phyloP scores from a whole-genome alignment of 2,113 vertebrate species.

The Pseudorectes ferrugineus region DNA sequence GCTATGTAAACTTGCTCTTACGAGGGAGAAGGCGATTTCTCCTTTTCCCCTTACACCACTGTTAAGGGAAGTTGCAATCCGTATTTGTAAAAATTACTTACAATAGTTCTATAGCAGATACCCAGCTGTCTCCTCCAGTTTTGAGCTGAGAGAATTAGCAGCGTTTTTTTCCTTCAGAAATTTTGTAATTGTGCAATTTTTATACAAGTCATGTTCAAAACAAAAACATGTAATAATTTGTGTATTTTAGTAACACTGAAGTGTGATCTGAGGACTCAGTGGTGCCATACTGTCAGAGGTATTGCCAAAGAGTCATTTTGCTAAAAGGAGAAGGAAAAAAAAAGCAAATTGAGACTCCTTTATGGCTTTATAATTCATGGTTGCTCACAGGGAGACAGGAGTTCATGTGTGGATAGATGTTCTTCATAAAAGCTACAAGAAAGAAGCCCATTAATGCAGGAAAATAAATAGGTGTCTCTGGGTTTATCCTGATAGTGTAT shows the following conservation, averaged over 20 bases:
- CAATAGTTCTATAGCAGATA: background rate
- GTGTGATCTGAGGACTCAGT: background rate
- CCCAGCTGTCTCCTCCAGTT: background rate
- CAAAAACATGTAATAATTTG: background rate
- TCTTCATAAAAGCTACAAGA: background rate
- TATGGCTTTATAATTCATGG: background rate
- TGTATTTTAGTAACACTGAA: background rate
- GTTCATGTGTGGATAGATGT: background rate
- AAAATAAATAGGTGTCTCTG: constrained; percentile 30
- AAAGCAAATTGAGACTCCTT: background rate
- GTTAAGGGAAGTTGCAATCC: background rate
- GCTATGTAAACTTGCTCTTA: background rate
- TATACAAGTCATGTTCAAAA: background rate
- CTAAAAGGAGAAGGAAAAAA: background rate
- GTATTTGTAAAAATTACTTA: background rate
- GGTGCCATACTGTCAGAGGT: background rate
- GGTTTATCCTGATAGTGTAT: background rate
- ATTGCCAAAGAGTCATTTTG: background rate
- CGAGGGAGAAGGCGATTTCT: background rate
- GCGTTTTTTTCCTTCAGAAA: background rate
- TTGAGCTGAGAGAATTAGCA: background rate
- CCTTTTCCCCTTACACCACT: background rate
- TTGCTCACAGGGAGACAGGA: background rate
- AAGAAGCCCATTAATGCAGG: background rate
- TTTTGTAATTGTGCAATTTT: background rate